These are phyloP conservation scores for Heliocidaris tuberculata DNA, from an alignment of 35 echinoderm and acorn worm species.

Conservation along the genomic window DNA sequence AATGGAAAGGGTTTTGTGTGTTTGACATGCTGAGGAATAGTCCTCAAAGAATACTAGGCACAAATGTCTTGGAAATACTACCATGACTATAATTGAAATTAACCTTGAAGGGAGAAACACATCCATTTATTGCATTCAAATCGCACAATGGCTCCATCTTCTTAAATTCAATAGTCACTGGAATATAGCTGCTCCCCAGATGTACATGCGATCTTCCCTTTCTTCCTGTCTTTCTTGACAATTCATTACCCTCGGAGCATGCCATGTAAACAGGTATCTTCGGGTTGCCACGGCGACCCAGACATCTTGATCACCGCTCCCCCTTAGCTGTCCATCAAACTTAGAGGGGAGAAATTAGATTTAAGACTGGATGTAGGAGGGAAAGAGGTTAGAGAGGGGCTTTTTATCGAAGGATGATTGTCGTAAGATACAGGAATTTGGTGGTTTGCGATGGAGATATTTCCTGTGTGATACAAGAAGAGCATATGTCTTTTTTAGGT, in stretches of 20 bases:
- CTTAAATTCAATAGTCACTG: background rate
- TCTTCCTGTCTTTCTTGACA: background rate
- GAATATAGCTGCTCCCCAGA: background rate
- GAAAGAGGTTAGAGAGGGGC: background rate
- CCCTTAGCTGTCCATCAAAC: background rate
- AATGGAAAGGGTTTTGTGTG: too few species aligned
- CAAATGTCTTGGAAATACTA: too few species aligned
- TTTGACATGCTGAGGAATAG: too few species aligned
- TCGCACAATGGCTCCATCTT: background rate
- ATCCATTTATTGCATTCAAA: conserved; percentile 6
- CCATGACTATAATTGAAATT: background rate
- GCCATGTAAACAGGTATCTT: background rate
- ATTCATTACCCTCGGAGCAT: conserved; percentile 1
- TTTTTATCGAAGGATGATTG: background rate
- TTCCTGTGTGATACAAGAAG: background rate
- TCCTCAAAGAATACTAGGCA: too few species aligned
- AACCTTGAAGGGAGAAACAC: background rate
- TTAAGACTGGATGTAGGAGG: background rate
- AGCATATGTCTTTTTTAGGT: background rate
- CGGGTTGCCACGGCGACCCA: background rate
- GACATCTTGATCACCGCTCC: background rate
- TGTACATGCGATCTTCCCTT: background rate
- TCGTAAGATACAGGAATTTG: background rate
- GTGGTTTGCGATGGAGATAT: background rate
- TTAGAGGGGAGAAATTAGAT: background rate